These are phyloP conservation scores for Drosophila persimilis DNA, from an alignment of 1,140 invertebrate species.

Conservation along the genomic window DNA sequence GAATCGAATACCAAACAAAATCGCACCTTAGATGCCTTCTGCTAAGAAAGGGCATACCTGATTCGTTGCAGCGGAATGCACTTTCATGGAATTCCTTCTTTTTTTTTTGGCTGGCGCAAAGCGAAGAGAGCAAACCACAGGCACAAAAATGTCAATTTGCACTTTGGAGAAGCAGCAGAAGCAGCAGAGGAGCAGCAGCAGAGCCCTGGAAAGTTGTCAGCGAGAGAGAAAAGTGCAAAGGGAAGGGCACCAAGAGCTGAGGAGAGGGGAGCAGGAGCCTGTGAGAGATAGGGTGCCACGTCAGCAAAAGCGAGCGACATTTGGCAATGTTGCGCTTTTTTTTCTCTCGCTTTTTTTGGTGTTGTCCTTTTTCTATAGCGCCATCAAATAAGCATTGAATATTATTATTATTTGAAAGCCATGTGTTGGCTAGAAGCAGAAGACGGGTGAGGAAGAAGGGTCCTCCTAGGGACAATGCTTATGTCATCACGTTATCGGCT, in stretches of 20 bases:
- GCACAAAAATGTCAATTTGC: conserved; percentile 80
- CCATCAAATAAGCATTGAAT: conserved; percentile 77
- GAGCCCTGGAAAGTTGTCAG: conserved; percentile 51
- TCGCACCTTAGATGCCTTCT: too few relatives aligned
- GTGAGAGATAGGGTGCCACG: conserved; percentile 29
- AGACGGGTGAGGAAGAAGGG: not conserved
- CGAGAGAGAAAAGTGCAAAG: conserved; percentile 26
- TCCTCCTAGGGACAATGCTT: conserved; percentile 61
- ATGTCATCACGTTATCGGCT: conserved; percentile 69
- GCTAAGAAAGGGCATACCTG: too few relatives aligned
- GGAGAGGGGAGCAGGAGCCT: conserved; percentile 1
- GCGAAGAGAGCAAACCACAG: conserved; percentile 62
- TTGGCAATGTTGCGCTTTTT: conserved; percentile 52
- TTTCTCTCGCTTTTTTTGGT: conserved; percentile 11
- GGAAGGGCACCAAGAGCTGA: not conserved
- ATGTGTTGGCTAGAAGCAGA: conserved; percentile 37
- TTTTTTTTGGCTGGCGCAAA: conserved; percentile 5
- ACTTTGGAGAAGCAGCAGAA: conserved; percentile 53
- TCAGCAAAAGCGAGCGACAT: conserved; percentile 68
- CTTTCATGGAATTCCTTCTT: not conserved
- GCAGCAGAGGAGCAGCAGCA: conserved; percentile 25
- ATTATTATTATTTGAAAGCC: conserved; percentile 77
- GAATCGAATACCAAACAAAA: too few relatives aligned
- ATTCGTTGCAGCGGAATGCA: too few relatives aligned
- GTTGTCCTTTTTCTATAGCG: conserved; percentile 50